Conservation (phyloP, 2,113 vertebrate genomes). For the Tamias sibiricus region DNA sequence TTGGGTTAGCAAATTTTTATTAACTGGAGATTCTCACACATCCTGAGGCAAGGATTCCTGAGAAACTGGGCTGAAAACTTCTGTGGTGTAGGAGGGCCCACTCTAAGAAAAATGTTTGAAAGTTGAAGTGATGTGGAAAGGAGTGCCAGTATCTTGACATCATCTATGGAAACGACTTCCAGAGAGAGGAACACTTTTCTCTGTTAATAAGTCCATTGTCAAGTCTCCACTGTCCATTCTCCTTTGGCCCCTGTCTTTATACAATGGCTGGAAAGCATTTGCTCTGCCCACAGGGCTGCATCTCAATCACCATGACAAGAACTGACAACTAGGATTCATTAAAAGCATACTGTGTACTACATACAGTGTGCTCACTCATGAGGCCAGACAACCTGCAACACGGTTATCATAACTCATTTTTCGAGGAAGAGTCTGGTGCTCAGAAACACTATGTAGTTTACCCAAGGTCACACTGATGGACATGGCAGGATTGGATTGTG, state of each 20-base stretch:
- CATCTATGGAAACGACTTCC: slow-evolving; percentile 9
- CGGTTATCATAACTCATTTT: not conserved
- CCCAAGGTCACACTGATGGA: not conserved
- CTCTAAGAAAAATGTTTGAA: not conserved
- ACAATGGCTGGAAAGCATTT: not conserved
- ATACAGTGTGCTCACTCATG: not conserved
- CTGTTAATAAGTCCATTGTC: not conserved
- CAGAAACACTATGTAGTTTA: not conserved
- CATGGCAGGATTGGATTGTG: not conserved
- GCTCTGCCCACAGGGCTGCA: not conserved
- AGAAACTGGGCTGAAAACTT: not conserved
- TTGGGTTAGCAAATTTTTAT: not conserved
- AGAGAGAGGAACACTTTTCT: not conserved
- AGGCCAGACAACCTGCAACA: not conserved
- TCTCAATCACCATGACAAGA: not conserved
- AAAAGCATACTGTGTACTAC: too few relatives aligned
- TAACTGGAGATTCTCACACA: not conserved
- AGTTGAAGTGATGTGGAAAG: not conserved
- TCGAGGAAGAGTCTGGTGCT: not conserved
- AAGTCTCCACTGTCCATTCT: not conserved
- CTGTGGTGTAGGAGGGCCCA: not conserved
- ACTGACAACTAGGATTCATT: not conserved
- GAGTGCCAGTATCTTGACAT: not conserved
- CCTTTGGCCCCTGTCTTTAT: not conserved
- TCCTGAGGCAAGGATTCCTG: not conserved